Conservation (phyloP, 2,797 vertebrate species). For the Myotis vivesi region DNA sequence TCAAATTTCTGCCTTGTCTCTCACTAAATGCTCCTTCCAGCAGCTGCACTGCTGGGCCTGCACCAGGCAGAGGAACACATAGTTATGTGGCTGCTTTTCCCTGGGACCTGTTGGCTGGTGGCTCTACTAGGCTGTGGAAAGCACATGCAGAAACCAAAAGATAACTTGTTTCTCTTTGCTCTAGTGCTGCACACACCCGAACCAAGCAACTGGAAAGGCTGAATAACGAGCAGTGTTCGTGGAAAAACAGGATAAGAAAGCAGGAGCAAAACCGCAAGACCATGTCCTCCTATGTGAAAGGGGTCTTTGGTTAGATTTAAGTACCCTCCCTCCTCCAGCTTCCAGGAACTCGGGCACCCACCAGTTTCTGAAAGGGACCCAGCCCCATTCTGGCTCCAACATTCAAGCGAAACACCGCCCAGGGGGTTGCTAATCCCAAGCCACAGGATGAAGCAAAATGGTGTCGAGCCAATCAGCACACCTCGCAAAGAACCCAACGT, state of each 20-base stretch:
- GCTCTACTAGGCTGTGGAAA: neutral
- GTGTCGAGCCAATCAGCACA: neutral
- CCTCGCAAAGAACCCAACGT: neutral
- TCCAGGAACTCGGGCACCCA: neutral
- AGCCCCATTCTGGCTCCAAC: neutral
- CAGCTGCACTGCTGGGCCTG: neutral
- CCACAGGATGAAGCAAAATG: neutral
- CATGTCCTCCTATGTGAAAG: neutral
- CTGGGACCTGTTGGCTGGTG: fast-evolving
- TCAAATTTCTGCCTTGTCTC: neutral
- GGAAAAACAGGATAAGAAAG: neutral
- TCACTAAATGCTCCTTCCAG: neutral
- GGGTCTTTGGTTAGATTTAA: neutral
- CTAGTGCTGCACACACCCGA: neutral
- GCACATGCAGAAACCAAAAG: neutral
- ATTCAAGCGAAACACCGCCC: neutral
- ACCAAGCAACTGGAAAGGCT: neutral
- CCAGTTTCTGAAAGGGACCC: neutral
- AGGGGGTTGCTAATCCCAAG: neutral
- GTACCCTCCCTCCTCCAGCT: neutral
- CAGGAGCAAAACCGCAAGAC: neutral
- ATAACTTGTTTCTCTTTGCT: neutral
- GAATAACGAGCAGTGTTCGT: neutral
- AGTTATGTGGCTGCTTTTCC: neutral
- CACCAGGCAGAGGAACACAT: neutral